Evolutionary conservation across 2,888 invertebrate species (phyloP), one percentile per base, ranked within the genome.

Genomic region (Macrophya alboannulata): DNA sequence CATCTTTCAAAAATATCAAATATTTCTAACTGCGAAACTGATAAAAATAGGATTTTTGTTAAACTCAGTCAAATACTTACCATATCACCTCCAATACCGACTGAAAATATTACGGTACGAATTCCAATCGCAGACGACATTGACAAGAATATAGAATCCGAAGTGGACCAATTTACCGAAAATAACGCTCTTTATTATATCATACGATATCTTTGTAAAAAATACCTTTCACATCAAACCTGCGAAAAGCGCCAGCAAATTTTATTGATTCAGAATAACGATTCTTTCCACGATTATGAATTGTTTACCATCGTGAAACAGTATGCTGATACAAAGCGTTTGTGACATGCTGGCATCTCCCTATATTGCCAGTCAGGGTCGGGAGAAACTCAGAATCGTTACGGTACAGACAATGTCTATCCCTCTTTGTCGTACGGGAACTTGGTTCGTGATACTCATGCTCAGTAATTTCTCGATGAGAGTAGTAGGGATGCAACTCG

Each of bases 1-100:
- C 76, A 76, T 12, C 21, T 76, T n/a, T 48, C 76, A n/a, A 76
- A 76, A 48, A 45, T 48, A 12, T 76, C 76, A 15, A 45, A 45
- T 9, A 40, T 15, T 48, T 48, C 76, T 4, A 76, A 76, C n/a
- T 76, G 76, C 6, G 45, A 76, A 48, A 31, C 51, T 15, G 76
- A 76, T 12, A 6, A 76, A 15, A 76, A 76, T 76, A 12, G 48
- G 4, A 76, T 76, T 48, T 76, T 76, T 31, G 31, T 48, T 12
- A 76, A 76, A 31, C 21, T 76, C 8, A 76, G 76, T 48, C 21
- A 45, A 76, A 25, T 76, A 15, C 15, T 5, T 8, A 5, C 17
- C 12, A 25, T 25, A 9, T 51, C 31, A 12, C 21, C 76, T 48
- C 76, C 76, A 21, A 8, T 3, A 25, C 48, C 76, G 40, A 40